Evolutionary conservation across 92 coral and sea anemone genomes (phyloP).

Genomic region (Paramuricea clavata): DNA sequence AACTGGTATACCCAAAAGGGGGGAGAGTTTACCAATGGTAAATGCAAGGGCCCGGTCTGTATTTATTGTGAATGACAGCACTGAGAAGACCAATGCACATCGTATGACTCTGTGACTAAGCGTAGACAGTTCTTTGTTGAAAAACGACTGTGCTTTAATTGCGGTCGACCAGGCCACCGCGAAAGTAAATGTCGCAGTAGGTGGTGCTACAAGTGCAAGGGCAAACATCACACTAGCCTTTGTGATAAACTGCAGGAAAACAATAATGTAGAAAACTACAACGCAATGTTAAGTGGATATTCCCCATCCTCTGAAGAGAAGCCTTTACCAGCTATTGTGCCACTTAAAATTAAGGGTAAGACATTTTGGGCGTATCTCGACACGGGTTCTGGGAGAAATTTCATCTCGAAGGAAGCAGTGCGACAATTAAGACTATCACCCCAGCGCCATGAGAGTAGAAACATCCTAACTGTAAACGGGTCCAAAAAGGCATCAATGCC

Average conservation of each 20-base stretch:
- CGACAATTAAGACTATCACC: constrained; percentile 44
- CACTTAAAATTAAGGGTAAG: constrained; percentile 43
- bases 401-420: constrained; percentile 57
- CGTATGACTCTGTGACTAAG: constrained; percentile 13
- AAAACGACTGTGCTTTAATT: constrained; percentile 63
- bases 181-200: constrained; percentile 58
- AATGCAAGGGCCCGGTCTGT: neutral
- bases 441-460: constrained; percentile 54
- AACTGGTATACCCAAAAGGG: constrained; percentile 41
- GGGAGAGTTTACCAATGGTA: neutral
- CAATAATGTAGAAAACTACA: neutral
- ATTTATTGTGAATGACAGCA: constrained; percentile 1
- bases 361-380: constrained; percentile 72
- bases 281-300: constrained; percentile 45
- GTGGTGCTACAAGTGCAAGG: constrained; percentile 68
- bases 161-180: constrained; percentile 65
- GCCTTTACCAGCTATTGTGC: constrained; percentile 73
- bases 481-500: constrained; percentile 68
- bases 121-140: constrained; percentile 66
- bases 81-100: constrained; percentile 21
- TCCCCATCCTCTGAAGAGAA: constrained; percentile 56
- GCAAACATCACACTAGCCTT: constrained; percentile 71
- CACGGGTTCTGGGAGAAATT: constrained; percentile 66
- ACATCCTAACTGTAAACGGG: constrained; percentile 65
- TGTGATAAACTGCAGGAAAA: constrained; percentile 49